A percentile compares a stretch with the other conserved stretches of the same genome.
phyloP scores from a whole-genome alignment of 1,140 invertebrate species.

The Thrips palmi region DNA sequence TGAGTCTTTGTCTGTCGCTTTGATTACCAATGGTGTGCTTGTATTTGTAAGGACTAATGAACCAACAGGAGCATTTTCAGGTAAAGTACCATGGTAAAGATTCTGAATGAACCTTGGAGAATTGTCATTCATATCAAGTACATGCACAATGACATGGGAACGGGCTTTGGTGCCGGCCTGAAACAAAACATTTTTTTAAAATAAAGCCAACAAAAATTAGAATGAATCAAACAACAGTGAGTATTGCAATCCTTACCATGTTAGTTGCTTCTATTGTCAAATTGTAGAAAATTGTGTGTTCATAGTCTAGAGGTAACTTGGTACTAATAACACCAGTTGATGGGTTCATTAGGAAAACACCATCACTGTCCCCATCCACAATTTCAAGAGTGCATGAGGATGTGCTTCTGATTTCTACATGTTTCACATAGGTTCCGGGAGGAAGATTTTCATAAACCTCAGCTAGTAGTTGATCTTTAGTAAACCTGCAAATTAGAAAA shows the following conservation, averaged over 20 bases:
- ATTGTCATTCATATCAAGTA: constrained; percentile 72
- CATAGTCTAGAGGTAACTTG: constrained; percentile 58
- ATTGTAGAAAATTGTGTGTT: constrained; percentile 57
- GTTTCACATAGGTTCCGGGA: constrained; percentile 53
- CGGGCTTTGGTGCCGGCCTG: constrained; percentile 44
- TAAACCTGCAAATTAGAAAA: constrained; percentile 29
- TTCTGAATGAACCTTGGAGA: constrained; percentile 52
- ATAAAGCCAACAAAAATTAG: constrained; percentile 8
- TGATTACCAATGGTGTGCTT: constrained; percentile 58
- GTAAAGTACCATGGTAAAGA: constrained; percentile 47
- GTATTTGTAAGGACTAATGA: constrained; percentile 48
- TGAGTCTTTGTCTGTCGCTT: constrained; percentile 57
- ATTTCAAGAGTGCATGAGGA: constrained; percentile 71
- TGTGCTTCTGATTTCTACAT: constrained; percentile 56
- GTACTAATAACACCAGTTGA: constrained; percentile 65
- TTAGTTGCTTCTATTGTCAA: constrained; percentile 67
- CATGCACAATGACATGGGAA: constrained; percentile 52
- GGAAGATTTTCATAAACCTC: constrained; percentile 75
- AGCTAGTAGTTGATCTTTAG: constrained; percentile 38
- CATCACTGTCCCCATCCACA: constrained; percentile 49
- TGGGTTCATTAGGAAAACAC: constrained; percentile 64
- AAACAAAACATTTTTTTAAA: constrained; percentile 13
- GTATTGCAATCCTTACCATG: too few species aligned
- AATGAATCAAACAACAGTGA: constrained; percentile 4
- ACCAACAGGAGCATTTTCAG: constrained; percentile 47